Conservation (phyloP, 2,113 vertebrate species). For the Lutjanus erythropterus region DNA sequence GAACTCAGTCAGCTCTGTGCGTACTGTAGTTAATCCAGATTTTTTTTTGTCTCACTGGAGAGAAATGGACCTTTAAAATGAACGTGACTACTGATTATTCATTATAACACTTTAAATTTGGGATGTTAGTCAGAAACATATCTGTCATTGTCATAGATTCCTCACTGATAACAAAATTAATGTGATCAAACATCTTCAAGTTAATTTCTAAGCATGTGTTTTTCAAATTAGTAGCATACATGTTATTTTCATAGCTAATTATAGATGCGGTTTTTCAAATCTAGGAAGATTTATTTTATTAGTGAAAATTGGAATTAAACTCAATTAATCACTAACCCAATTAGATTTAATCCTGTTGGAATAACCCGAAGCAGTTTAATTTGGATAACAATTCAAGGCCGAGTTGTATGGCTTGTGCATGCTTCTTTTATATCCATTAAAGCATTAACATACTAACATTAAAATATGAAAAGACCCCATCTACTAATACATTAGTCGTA, state of each 20-base stretch:
- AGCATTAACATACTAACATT: constrained; percentile 62
- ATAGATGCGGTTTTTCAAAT: constrained; percentile 86
- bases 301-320: constrained; percentile 50
- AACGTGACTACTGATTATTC: constrained; percentile 30
- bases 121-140: constrained; percentile 36
- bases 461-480: constrained; percentile 32
- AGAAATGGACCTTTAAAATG: constrained; percentile 54
- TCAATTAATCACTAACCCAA: constrained; percentile 48
- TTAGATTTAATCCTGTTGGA: constrained; percentile 31
- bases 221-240: constrained; percentile 68
- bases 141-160: constrained; percentile 46
- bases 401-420: constrained; percentile 71
- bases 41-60: constrained; percentile 51
- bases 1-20: constrained; percentile 51
- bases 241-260: constrained; percentile 82
- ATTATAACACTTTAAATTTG: constrained; percentile 58
- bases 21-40: constrained; percentile 57
- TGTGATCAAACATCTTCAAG: constrained; percentile 75
- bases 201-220: constrained; percentile 89
- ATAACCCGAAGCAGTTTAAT: constrained; percentile 35
- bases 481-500: constrained; percentile 46
- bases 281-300: constrained; percentile 77
- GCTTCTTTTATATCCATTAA: constrained; percentile 67
- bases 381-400: constrained; percentile 43
- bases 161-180: constrained; percentile 57